phyloP scores from a whole-genome alignment of 2,797 vertebrate species.

The Dryobates pubescens region DNA sequence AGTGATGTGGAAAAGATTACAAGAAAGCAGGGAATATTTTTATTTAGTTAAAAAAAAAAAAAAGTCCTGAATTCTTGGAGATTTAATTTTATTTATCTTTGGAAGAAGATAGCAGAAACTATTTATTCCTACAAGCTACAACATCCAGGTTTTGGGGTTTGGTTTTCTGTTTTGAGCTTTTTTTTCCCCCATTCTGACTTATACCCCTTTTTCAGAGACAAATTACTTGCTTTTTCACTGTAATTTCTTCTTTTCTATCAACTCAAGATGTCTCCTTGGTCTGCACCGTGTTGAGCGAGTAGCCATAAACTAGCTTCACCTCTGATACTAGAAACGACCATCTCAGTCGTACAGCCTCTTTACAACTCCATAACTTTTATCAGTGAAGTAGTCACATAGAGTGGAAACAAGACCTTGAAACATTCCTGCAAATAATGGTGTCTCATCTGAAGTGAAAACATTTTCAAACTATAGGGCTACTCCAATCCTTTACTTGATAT shows the following conservation, averaged over 20 bases:
- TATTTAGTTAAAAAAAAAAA: background rate
- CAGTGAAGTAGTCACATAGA: background rate
- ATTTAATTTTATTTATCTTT: background rate
- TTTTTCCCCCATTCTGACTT: background rate
- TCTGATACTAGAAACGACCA: background rate
- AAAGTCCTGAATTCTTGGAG: background rate
- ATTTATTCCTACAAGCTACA: background rate
- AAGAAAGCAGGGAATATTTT: slow-evolving; percentile 1
- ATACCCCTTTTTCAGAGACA: background rate
- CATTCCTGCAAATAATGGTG: background rate
- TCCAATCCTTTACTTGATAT: background rate
- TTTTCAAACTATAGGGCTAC: background rate
- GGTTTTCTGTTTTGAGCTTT: no score
- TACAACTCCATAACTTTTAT: background rate
- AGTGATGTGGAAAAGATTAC: background rate
- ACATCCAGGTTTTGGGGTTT: no score
- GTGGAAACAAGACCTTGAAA: background rate
- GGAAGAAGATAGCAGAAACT: background rate
- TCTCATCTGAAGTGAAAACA: background rate
- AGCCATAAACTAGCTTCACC: slow-evolving; percentile 6
- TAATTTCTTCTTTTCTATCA: slow-evolving; percentile 12
- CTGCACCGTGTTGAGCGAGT: background rate
- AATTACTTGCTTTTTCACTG: background rate
- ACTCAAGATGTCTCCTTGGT: background rate
- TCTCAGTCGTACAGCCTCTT: background rate